Evolutionary conservation across 1,140 invertebrate species (phyloP).

Genomic region (Marisa cornuarietis): DNA sequence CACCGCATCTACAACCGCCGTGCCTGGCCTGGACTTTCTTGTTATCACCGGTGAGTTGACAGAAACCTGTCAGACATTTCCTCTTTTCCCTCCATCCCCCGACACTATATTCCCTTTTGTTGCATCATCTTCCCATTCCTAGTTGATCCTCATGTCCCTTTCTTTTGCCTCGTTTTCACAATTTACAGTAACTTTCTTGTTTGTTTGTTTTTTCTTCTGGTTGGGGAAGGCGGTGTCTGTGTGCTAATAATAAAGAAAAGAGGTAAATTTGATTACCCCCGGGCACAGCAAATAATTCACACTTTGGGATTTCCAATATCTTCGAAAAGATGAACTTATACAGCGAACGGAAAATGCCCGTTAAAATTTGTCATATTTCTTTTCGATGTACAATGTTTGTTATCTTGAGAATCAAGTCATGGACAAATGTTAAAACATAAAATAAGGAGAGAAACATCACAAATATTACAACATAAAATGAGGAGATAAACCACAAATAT

Average conservation of each 20-base stretch:
- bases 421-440: background rate
- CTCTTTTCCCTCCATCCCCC: background rate
- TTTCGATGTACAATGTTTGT: too few relatives aligned
- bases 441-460: background rate
- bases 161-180: background rate
- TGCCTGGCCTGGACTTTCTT: background rate
- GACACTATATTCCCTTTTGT: background rate
- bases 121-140: background rate
- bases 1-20: background rate
- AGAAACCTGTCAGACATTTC: background rate
- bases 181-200: background rate
- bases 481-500: background rate
- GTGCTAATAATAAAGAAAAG: too few relatives aligned
- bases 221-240: background rate
- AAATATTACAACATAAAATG: background rate
- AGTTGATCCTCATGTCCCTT: background rate
- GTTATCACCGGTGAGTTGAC: conserved; percentile 15
- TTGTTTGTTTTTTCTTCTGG: background rate
- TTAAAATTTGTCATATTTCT: background rate
- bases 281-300: too few relatives aligned
- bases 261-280: too few relatives aligned
- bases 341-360: background rate
- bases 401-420: background rate
- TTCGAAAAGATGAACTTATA: background rate
- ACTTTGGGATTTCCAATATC: background rate